Base-by-base conservation (phyloP, 2,888 invertebrate species). In the Sympetrum striolatum region DNA sequence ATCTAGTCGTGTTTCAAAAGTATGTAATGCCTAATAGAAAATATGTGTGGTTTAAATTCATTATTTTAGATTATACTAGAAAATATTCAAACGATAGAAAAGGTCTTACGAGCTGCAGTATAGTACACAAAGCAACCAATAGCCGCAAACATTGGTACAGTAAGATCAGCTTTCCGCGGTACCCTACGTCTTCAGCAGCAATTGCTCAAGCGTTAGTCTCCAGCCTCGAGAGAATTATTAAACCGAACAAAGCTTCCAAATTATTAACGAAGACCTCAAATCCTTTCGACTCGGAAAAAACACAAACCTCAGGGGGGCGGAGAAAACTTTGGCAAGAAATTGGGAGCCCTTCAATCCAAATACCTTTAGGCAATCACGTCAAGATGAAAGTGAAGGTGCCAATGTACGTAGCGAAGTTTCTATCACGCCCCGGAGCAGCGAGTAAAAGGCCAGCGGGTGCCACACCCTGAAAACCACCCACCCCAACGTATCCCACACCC, bases 311-410 rank as follows among this genome's bases (percentile, higher is more conserved):
- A 22, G n/a, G 60, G 35, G 39, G 39, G 14, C 1, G 60, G 60
- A 64, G 60, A 64, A 86, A 64, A 60, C 86, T 60, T 82, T 37
- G 25, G 18, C 58, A 82, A 86, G 86, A 64, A 60, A 86, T 86
- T 37, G 86, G 86, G 60, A 64, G 37, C 86, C 60, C 86, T 64
- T 86, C 18, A 82, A 64, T 60, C 37, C 64, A 86, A 86, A 86
- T 60, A 86, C 58, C 86, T 64, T 48, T n/a, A 31, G 86, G 86
- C 86, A 64, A 58, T 86, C 86, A 48, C 60, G 86, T 31, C 58
- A 31, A 48, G 86, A 86, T 86, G 86, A 86, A 86, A 86, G 86
- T 86, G 86, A 86, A 86, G 86, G 86, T 10, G n/a, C 60, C 60
- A 35, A 58, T 58, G 82, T 82, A 39, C 58, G 86, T 60, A 48